Evolutionary conservation across 2,888 invertebrate species (phyloP).

Genomic region (Eupithecia insigniata): DNA sequence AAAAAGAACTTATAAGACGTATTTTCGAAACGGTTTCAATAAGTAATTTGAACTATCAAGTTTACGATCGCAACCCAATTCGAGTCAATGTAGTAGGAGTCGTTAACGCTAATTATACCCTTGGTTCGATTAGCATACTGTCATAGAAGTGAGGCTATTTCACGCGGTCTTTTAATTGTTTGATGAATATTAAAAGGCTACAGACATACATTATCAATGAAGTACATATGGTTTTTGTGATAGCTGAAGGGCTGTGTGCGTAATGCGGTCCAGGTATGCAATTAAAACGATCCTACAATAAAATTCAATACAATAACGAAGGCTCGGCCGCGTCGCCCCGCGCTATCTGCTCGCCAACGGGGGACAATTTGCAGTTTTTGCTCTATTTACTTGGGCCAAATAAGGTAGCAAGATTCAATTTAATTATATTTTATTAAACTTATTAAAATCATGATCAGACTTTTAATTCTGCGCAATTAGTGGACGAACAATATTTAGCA

Average conservation of each 20-base stretch:
- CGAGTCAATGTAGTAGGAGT: conserved; percentile 57
- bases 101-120: conserved; percentile 62
- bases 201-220: conserved; percentile 60
- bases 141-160: conserved; percentile 62
- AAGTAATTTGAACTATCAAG: conserved; percentile 53
- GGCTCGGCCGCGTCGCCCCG: conserved; percentile 46
- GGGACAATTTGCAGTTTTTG: conserved; percentile 60
- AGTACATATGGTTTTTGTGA: conserved; percentile 59
- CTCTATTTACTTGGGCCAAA: conserved; percentile 64
- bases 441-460: conserved; percentile 71
- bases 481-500: conserved; percentile 45
- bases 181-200: conserved; percentile 70
- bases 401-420: conserved; percentile 69
- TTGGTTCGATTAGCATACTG: conserved; percentile 61
- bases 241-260: conserved; percentile 51
- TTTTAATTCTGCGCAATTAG: conserved; percentile 64
- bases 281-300: conserved; percentile 62
- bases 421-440: conserved; percentile 76
- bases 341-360: conserved; percentile 39
- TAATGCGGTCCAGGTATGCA: conserved; percentile 59
- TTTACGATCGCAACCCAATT: conserved; percentile 54
- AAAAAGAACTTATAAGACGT: conserved; percentile 49
- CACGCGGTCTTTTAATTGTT: conserved; percentile 67
- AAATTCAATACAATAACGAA: conserved; percentile 65
- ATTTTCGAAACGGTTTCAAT: conserved; percentile 48